These are phyloP conservation scores for Drosophila subsilvestris DNA, from an alignment of 2,888 invertebrate genomes.

Conservation along the genomic window DNA sequence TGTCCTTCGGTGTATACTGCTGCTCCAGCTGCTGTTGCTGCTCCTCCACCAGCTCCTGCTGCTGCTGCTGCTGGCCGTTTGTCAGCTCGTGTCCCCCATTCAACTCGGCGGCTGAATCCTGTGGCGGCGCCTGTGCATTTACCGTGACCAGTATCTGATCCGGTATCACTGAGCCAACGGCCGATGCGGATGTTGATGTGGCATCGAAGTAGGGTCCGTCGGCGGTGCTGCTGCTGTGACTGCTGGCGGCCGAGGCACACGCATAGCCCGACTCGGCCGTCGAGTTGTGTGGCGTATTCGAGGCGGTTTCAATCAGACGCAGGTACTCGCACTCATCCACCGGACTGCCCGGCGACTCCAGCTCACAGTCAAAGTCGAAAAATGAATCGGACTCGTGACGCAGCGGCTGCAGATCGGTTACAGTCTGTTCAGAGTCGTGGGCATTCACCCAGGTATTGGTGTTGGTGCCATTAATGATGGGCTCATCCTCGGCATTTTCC, in stretches of 20 bases:
- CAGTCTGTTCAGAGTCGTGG: slow-evolving; percentile 79
- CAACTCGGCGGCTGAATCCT: slow-evolving; percentile 37
- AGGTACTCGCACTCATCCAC: slow-evolving; percentile 87
- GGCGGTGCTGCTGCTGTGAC: slow-evolving; percentile 83
- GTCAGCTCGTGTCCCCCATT: slow-evolving; percentile 57
- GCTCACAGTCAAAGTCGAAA: slow-evolving; percentile 88
- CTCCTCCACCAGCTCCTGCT: slow-evolving; percentile 33
- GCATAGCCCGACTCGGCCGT: slow-evolving; percentile 85
- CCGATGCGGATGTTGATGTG: slow-evolving; percentile 69
- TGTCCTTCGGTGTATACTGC: background rate
- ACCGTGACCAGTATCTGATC: slow-evolving; percentile 23
- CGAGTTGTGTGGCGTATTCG: slow-evolving; percentile 85
- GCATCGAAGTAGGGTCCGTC: slow-evolving; percentile 85
- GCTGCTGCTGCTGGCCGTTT: slow-evolving; percentile 59
- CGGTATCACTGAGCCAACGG: slow-evolving; percentile 1
- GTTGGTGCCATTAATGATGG: slow-evolving; percentile 80
- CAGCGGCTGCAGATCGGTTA: slow-evolving; percentile 85
- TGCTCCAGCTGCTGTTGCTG: background rate
- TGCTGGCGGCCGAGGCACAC: slow-evolving; percentile 85
- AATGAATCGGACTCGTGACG: slow-evolving; percentile 86
- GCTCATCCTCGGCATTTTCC: slow-evolving; percentile 77
- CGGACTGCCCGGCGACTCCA: slow-evolving; percentile 90
- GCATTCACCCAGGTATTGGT: slow-evolving; percentile 83
- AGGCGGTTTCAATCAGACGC: slow-evolving; percentile 85
- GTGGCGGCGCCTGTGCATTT: slow-evolving; percentile 32